A percentile compares a stretch with the other conserved stretches of the same genome.
phyloP scores from a whole-genome alignment of 2,797 vertebrate species.

The Eutrigla gurnardus region DNA sequence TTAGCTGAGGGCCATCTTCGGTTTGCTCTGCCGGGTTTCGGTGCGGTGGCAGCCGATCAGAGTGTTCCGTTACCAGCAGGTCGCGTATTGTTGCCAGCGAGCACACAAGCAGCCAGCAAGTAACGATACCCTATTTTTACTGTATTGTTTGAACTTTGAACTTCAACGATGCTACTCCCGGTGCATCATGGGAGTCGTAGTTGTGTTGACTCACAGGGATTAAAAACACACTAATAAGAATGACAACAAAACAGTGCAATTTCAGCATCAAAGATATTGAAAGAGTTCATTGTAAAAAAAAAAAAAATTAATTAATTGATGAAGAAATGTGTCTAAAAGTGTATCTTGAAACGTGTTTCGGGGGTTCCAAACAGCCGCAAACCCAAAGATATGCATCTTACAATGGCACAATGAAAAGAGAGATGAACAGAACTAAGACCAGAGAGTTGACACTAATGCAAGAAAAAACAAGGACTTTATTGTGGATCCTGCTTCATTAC shows the following conservation, averaged over 20 bases:
- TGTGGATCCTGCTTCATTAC: neutral
- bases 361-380: too few species aligned
- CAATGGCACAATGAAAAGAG: too few species aligned
- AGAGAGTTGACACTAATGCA: neutral
- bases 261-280: neutral
- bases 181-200: constrained; percentile 76
- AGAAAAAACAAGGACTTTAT: neutral
- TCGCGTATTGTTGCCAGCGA: constrained; percentile 53
- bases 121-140: constrained; percentile 70
- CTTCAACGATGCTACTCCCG: constrained; percentile 39
- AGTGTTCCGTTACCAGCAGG: constrained; percentile 12
- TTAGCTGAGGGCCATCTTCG: constrained; percentile 71
- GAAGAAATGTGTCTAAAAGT: neutral
- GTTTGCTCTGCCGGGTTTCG: constrained; percentile 38
- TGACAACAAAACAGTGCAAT: neutral
- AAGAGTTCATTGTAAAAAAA: too few species aligned
- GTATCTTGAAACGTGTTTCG: neutral
- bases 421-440: neutral
- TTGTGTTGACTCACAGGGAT: constrained; percentile 29
- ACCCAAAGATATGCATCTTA: too few species aligned
- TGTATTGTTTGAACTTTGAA: constrained; percentile 79
- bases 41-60: constrained; percentile 18
- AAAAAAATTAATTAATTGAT: neutral
- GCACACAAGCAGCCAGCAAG: constrained; percentile 54
- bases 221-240: neutral